Percentiles rank a stretch among this genome's conserved stretches.
Conservation (phyloP, 2,888 invertebrate genomes). For the Brenthis hecate region DNA sequence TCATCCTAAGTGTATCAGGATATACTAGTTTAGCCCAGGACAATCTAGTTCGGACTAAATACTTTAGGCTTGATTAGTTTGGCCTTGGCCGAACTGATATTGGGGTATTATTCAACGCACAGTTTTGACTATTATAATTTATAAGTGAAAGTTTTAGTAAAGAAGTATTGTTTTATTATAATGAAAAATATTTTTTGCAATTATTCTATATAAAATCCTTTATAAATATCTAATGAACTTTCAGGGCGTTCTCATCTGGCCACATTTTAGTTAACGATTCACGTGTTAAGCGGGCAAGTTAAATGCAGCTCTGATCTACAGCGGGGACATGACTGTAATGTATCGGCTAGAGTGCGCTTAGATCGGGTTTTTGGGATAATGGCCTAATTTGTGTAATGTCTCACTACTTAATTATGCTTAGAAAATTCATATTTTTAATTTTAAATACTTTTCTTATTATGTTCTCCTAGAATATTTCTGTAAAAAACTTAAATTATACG, state of each 20-base stretch:
- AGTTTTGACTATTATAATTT: too few relatives aligned
- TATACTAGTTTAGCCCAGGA: too few relatives aligned
- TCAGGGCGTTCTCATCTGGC: slow-evolving; percentile 39
- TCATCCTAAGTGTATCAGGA: too few relatives aligned
- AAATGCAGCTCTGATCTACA: slow-evolving; percentile 60
- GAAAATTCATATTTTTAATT: background rate
- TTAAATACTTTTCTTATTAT: background rate
- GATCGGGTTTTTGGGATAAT: slow-evolving; percentile 38
- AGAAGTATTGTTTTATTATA: background rate
- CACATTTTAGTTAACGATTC: slow-evolving; percentile 55
- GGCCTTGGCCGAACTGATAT: too few relatives aligned
- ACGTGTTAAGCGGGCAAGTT: slow-evolving; percentile 52
- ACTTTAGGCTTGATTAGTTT: too few relatives aligned
- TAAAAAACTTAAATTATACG: background rate
- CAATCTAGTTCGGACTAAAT: too few relatives aligned
- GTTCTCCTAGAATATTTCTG: background rate
- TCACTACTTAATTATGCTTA: slow-evolving; percentile 14
- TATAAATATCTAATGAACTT: slow-evolving; percentile 21
- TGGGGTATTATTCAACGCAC: too few relatives aligned
- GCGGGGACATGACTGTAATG: slow-evolving; percentile 63
- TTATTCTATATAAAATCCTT: background rate
- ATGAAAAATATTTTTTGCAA: background rate
- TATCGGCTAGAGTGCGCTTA: slow-evolving; percentile 46
- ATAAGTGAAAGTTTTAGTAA: background rate
- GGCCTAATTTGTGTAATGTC: slow-evolving; percentile 36